These are phyloP conservation scores for Taphrorychus bicolor DNA, from an alignment of 2,888 invertebrate species.

Conservation along the genomic window DNA sequence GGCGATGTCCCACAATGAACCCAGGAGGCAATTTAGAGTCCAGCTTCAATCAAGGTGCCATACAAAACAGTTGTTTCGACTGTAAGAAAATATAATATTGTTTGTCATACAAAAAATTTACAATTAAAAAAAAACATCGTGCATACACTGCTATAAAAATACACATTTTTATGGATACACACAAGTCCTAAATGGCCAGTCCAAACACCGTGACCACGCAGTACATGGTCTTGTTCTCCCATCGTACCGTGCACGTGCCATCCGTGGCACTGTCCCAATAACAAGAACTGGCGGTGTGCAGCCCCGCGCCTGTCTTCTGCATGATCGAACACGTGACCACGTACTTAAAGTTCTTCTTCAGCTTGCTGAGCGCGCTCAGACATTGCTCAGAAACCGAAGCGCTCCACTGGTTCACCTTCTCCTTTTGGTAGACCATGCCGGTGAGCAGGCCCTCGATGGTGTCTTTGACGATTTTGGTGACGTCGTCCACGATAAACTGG, in stretches of 20 bases:
- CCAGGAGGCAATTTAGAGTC: too few relatives aligned
- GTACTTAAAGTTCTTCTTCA: constrained; percentile 84
- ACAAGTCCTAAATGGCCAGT: constrained; percentile 64
- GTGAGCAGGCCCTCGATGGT: constrained; percentile 78
- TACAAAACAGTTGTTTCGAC: too few relatives aligned
- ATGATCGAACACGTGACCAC: constrained; percentile 84
- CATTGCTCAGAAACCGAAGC: constrained; percentile 78
- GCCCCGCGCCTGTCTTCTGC: constrained; percentile 83
- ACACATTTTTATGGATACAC: too few relatives aligned
- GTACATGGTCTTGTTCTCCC: constrained; percentile 89
- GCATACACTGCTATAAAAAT: too few relatives aligned
- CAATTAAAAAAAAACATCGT: too few relatives aligned
- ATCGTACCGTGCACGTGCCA: constrained; percentile 81
- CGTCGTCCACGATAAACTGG: constrained; percentile 73
- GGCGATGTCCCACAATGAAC: too few relatives aligned
- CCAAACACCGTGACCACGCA: constrained; percentile 86
- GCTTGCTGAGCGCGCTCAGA: constrained; percentile 72
- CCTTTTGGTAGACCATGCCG: constrained; percentile 72
- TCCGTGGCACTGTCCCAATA: constrained; percentile 86
- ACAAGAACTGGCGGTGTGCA: constrained; percentile 84
- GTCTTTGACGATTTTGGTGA: constrained; percentile 77
- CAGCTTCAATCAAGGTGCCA: too few relatives aligned
- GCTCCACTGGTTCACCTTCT: constrained; percentile 76
- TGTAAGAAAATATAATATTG: too few relatives aligned
- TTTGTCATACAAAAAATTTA: too few relatives aligned